A percentile compares a stretch with the other conserved stretches of the same genome.
Evolutionary conservation across 2,888 invertebrate species (phyloP).

Genomic region (Sinhomidia bicolor): DNA sequence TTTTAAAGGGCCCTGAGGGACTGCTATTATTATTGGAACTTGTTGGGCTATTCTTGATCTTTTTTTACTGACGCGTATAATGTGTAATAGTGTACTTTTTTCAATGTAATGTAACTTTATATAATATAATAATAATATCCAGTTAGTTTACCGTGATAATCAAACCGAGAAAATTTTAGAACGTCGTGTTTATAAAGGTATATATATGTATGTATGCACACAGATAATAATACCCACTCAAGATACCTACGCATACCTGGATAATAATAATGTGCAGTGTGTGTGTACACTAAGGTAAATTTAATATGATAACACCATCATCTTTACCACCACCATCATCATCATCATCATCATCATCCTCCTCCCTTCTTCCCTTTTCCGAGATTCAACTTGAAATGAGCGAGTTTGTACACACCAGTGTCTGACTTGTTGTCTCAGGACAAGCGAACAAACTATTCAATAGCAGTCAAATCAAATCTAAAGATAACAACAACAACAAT

Average conservation of each 20-base stretch:
- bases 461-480: constrained; percentile 46
- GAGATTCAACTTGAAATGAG: not conserved
- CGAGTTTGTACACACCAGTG: constrained; percentile 28
- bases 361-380: not conserved
- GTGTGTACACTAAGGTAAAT: too few relatives aligned
- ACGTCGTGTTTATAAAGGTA: not conserved
- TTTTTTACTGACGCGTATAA: not conserved
- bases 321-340: too few relatives aligned
- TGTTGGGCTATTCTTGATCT: not conserved
- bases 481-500: constrained; percentile 20
- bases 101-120: not conserved
- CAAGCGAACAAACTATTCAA: constrained; percentile 24
- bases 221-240: too few relatives aligned
- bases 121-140: not conserved
- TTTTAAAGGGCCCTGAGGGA: not conserved
- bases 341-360: not conserved
- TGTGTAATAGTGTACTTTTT: too few relatives aligned
- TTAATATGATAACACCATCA: too few relatives aligned
- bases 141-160: not conserved
- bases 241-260: too few relatives aligned
- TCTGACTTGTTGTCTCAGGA: constrained; percentile 43
- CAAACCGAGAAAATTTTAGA: not conserved
- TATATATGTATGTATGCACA: too few relatives aligned
- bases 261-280: too few relatives aligned
- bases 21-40: too few relatives aligned